phyloP scores from a whole-genome alignment of 2,797 vertebrate species.

The Xerus rutilus region DNA sequence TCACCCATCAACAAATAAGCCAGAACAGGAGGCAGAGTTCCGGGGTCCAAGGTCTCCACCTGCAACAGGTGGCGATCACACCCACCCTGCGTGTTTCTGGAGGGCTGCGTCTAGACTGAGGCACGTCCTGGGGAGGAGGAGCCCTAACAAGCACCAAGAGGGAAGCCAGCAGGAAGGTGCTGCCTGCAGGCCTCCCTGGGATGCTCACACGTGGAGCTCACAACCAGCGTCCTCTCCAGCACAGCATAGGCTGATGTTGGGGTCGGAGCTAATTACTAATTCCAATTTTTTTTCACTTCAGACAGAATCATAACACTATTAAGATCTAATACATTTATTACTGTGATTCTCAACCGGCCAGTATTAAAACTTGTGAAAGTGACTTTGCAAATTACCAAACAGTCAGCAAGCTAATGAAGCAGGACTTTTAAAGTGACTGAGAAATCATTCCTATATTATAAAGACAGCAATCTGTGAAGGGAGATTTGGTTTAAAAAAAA shows the following conservation, averaged over 20 bases:
- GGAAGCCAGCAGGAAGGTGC: fast-evolving
- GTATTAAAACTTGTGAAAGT: conserved; percentile 85
- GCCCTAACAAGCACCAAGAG: too few species aligned
- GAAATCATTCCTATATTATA: conserved; percentile 80
- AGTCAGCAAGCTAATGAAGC: conserved; percentile 84
- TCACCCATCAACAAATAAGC: not conserved
- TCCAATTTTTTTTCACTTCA: conserved; percentile 69
- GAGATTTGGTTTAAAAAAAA: conserved; percentile 79
- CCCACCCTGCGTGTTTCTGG: fast-evolving
- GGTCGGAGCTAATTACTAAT: conserved; percentile 79
- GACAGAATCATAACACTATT: conserved; percentile 79
- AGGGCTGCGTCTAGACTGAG: not conserved
- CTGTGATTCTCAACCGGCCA: conserved; percentile 78
- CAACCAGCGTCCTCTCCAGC: not conserved
- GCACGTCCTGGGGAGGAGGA: not conserved
- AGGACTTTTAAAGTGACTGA: conserved; percentile 80
- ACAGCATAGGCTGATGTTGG: not conserved
- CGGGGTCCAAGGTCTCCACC: fast-evolving
- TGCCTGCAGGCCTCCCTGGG: too few species aligned
- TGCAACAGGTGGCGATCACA: fast-evolving
- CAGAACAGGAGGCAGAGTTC: fast-evolving
- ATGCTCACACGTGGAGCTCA: too few species aligned
- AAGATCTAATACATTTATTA: conserved; percentile 82
- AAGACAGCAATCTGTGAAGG: conserved; percentile 81
- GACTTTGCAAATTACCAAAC: conserved; percentile 86